phyloP scores from a whole-genome alignment of 2,797 vertebrate species.

The Melanotaenia pygmaea region DNA sequence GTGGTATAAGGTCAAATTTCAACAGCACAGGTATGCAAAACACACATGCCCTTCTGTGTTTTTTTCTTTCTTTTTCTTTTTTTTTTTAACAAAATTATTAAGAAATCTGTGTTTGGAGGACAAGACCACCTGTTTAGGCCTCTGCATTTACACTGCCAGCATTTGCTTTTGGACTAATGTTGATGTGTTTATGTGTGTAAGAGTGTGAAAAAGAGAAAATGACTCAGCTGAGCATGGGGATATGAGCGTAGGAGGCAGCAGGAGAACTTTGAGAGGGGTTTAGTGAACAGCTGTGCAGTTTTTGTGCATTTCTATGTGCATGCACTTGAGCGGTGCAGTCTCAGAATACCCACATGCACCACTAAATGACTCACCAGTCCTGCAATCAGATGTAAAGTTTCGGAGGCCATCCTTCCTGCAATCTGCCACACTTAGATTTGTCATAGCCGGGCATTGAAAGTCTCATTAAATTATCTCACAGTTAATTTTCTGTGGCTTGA shows the following conservation, averaged over 20 bases:
- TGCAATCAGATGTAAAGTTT: constrained; percentile 55
- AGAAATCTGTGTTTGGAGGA: constrained; percentile 23
- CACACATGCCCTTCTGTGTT: constrained; percentile 4
- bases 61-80: not conserved
- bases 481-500: constrained; percentile 45
- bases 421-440: constrained; percentile 27
- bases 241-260: constrained; percentile 66
- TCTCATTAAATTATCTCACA: constrained; percentile 45
- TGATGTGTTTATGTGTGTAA: constrained; percentile 22
- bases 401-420: constrained; percentile 30
- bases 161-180: constrained; percentile 26
- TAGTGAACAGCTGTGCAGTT: constrained; percentile 74
- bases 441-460: constrained; percentile 33
- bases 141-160: constrained; percentile 28
- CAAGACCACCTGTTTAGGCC: constrained; percentile 49
- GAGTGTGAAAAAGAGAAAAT: constrained; percentile 33
- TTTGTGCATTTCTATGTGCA: constrained; percentile 47
- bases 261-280: constrained; percentile 60
- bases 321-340: constrained; percentile 42
- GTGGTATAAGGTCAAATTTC: not conserved
- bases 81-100: constrained; percentile 8
- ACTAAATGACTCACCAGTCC: constrained; percentile 56
- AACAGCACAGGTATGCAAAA: not conserved
- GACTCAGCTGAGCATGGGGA: constrained; percentile 70
- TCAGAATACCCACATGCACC: constrained; percentile 61